These are phyloP conservation scores for Malurus alboscapulatus DNA, from an alignment of 2,113 vertebrate genomes.

Conservation along the genomic window DNA sequence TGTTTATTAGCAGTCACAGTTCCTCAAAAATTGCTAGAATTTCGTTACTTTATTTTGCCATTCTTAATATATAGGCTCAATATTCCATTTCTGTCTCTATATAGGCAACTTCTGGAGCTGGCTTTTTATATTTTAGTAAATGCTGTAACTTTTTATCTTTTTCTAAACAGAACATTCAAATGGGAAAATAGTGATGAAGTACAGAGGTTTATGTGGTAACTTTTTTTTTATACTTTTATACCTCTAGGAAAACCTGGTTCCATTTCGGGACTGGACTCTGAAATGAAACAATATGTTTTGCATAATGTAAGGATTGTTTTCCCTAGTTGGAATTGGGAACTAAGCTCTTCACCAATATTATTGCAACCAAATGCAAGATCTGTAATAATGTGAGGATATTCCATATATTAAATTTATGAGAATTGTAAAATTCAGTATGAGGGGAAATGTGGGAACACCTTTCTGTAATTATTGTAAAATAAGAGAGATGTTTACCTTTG, in stretches of 20 bases:
- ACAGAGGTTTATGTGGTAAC: constrained; percentile 97
- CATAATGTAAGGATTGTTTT: background rate
- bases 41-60: constrained; percentile 94
- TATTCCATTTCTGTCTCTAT: constrained; percentile 81
- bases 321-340: background rate
- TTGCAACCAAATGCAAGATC: background rate
- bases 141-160: constrained; percentile 83
- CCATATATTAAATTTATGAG: background rate
- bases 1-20: constrained; percentile 83
- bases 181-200: constrained; percentile 85
- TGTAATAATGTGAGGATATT: background rate
- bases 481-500: constrained; percentile 35
- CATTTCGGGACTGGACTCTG: background rate
- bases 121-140: constrained; percentile 84
- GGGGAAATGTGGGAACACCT: background rate
- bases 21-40: constrained; percentile 95
- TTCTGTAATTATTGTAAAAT: constrained; percentile 11
- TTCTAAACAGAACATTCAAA: constrained; percentile 86
- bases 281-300: background rate
- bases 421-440: background rate
- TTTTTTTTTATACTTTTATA: background rate
- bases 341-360: background rate
- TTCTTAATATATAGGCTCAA: constrained; percentile 93
- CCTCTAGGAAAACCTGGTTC: background rate
- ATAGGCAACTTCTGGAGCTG: constrained; percentile 83